Evolutionary conservation across 2,113 vertebrate genomes (phyloP).

Genomic region (Gymnogyps californianus): DNA sequence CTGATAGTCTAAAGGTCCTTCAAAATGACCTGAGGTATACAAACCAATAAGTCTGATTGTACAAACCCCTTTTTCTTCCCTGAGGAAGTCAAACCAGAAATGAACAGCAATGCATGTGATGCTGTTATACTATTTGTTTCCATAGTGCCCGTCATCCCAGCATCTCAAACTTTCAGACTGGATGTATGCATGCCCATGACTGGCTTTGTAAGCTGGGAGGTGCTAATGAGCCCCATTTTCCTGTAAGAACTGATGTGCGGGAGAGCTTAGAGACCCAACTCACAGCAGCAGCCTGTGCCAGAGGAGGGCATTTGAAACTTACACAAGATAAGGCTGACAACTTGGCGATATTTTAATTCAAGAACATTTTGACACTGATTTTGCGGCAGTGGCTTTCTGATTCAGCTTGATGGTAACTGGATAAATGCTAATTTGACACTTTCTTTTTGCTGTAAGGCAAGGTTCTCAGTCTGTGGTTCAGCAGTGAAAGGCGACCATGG

Average conservation of each 20-base stretch:
- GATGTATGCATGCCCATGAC: background rate
- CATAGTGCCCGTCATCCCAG: background rate
- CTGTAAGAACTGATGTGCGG: background rate
- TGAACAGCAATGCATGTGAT: background rate
- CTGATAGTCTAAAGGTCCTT: background rate
- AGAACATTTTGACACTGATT: background rate
- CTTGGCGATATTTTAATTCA: background rate
- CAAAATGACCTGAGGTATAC: background rate
- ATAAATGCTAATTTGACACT: background rate
- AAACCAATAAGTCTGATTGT: background rate
- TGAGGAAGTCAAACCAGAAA: background rate
- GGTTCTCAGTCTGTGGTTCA: too few species aligned
- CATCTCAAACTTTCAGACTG: background rate
- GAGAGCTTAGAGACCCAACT: background rate
- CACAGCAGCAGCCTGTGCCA: background rate
- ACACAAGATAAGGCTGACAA: background rate
- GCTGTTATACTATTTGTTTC: background rate
- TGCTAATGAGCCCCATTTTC: background rate
- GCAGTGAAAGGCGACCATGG: rapidly evolving
- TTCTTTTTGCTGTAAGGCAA: too few species aligned
- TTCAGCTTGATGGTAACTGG: background rate
- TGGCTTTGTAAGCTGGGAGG: background rate
- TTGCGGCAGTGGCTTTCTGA: background rate
- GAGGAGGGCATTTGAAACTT: background rate
- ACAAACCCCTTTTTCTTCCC: background rate